A percentile compares a stretch with the other conserved stretches of the same genome.
Evolutionary conservation across 2,797 vertebrate genomes (phyloP).

Genomic region (Neopelma chrysocephalum): DNA sequence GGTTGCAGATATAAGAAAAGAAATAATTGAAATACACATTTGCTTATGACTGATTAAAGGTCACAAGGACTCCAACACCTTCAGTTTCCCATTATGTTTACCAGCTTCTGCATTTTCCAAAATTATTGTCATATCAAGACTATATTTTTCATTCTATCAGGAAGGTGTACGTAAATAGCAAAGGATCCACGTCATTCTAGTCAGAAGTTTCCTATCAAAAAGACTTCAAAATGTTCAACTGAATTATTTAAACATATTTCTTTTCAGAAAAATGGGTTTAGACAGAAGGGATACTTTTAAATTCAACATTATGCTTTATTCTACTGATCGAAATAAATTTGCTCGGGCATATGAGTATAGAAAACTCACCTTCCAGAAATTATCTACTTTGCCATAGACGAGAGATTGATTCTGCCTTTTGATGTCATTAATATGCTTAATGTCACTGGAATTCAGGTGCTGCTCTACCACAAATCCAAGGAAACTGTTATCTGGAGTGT

Average conservation of each 20-base stretch:
- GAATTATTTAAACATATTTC: not conserved
- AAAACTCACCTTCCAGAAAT: conserved; percentile 96
- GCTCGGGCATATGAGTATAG: not conserved
- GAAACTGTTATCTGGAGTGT: conserved; percentile 98
- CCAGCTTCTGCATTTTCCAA: not conserved
- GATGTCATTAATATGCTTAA: conserved; percentile 94
- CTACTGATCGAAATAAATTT: conserved; percentile 35
- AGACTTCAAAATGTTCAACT: not conserved
- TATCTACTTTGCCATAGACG: conserved; percentile 97
- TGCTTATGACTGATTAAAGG: not conserved
- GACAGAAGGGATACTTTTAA: not conserved
- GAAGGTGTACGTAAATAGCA: not conserved
- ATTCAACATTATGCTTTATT: conserved; percentile 2
- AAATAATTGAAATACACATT: not conserved
- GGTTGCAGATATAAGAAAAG: not conserved
- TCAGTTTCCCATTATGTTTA: not conserved
- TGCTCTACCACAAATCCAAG: conserved; percentile 98
- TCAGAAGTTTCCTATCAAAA: not conserved
- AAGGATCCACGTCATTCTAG: not conserved
- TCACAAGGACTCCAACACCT: not conserved
- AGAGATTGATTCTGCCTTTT: conserved; percentile 98
- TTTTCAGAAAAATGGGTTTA: conserved; percentile 5
- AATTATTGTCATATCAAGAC: not conserved
- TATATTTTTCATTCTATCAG: not conserved
- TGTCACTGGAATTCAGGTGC: conserved; percentile 96